These are phyloP conservation scores for Drosophila teissieri DNA, from an alignment of 1,140 invertebrate genomes.

Conservation along the genomic window DNA sequence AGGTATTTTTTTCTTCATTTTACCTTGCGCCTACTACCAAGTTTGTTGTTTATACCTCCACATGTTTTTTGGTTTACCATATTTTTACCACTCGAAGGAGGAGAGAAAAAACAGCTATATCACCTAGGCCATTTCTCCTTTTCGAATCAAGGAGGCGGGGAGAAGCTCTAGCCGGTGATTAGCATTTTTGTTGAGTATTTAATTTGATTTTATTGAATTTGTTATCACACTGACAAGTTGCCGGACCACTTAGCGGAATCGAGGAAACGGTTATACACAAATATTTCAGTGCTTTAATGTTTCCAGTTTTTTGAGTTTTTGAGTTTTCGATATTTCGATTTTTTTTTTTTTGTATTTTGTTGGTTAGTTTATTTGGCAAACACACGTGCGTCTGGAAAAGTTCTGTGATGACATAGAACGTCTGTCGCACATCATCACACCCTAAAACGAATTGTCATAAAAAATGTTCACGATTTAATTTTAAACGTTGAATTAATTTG, in stretches of 20 bases:
- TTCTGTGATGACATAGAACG: slow-evolving; percentile 59
- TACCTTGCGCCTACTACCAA: slow-evolving; percentile 74
- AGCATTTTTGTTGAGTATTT: slow-evolving; percentile 81
- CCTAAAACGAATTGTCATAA: slow-evolving; percentile 35
- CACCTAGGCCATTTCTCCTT: slow-evolving; percentile 27
- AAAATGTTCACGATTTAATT: slow-evolving; percentile 59
- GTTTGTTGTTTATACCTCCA: slow-evolving; percentile 46
- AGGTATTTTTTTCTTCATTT: slow-evolving; percentile 35
- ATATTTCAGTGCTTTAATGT: slow-evolving; percentile 55
- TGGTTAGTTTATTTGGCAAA: slow-evolving; percentile 1
- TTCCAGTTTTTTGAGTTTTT: slow-evolving; percentile 54
- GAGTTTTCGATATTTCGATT: background rate
- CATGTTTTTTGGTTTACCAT: slow-evolving; percentile 18
- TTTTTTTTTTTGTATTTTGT: background rate
- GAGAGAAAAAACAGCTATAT: slow-evolving; percentile 18
- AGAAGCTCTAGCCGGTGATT: slow-evolving; percentile 46
- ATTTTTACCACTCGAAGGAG: slow-evolving; percentile 27
- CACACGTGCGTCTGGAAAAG: slow-evolving; percentile 38
- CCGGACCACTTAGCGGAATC: slow-evolving; percentile 72
- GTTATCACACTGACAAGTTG: slow-evolving; percentile 77
- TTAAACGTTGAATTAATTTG: slow-evolving; percentile 77
- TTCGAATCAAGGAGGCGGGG: slow-evolving; percentile 12
- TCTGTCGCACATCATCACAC: slow-evolving; percentile 60
- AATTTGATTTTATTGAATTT: slow-evolving; percentile 82
- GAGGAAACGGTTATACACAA: slow-evolving; percentile 39